These are phyloP conservation scores for Bos javanicus DNA, from an alignment of 2,113 vertebrate genomes.

Conservation along the genomic window DNA sequence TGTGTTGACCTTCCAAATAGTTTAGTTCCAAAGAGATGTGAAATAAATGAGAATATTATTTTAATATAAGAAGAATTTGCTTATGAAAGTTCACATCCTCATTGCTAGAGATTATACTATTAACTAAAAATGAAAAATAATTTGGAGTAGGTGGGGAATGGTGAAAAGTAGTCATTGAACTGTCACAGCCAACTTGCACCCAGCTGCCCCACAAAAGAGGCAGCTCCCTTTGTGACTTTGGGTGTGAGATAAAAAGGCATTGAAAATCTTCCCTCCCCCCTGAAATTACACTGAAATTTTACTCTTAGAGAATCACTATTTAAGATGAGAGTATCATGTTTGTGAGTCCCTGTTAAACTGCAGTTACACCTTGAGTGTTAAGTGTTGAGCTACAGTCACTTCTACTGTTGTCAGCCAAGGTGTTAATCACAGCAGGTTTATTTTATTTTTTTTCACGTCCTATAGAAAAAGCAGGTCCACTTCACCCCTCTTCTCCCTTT, in stretches of 20 bases:
- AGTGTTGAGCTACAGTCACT: not conserved
- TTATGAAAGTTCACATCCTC: not conserved
- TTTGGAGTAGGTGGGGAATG: not conserved
- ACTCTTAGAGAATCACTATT: not conserved
- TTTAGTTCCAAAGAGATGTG: not conserved
- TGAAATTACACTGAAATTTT: not conserved
- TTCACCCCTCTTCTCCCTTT: not conserved
- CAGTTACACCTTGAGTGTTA: not conserved
- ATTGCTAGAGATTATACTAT: not conserved
- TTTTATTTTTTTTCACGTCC: not conserved
- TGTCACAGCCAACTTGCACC: not conserved
- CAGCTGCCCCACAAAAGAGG: not conserved
- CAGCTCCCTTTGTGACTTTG: not conserved
- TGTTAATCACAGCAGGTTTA: slow-evolving; percentile 4
- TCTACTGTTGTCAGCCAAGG: not conserved
- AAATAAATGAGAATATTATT: not conserved
- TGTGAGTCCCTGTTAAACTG: not conserved
- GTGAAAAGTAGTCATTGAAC: not conserved
- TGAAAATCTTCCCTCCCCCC: not conserved
- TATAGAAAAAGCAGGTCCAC: not conserved
- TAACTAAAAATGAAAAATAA: not conserved
- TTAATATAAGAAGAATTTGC: not conserved
- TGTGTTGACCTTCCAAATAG: not conserved
- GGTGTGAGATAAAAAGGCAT: not conserved
- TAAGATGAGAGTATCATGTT: not conserved